phyloP scores from a whole-genome alignment of 2,888 invertebrate genomes.

The Enchytraeus crypticus region DNA sequence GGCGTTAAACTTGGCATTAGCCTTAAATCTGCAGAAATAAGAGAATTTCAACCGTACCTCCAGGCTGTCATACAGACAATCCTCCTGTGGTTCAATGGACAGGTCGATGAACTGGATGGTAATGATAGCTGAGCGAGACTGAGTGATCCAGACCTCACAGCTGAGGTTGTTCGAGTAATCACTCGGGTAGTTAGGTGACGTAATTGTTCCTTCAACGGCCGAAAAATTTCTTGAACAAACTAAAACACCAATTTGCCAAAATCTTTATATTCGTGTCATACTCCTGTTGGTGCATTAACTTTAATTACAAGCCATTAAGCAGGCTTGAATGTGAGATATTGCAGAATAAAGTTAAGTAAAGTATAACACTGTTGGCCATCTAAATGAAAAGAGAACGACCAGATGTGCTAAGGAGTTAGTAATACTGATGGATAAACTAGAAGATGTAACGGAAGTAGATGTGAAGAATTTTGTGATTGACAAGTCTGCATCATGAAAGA shows the following conservation, averaged over 20 bases:
- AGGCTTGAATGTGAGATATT: not conserved
- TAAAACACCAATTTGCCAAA: constrained; percentile 20
- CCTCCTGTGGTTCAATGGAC: constrained; percentile 7
- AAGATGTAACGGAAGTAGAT: too few species aligned
- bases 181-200: constrained; percentile 39
- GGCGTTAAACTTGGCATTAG: too few species aligned
- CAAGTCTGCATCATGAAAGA: too few species aligned
- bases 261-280: not conserved
- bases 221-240: constrained; percentile 38
- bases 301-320: not conserved
- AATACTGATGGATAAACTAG: too few species aligned
- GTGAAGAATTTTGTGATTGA: too few species aligned
- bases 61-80: constrained; percentile 13
- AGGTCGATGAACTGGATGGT: constrained; percentile 6
- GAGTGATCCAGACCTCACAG: constrained; percentile 38
- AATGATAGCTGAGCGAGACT: constrained; percentile 6
- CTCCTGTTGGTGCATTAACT: not conserved
- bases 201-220: constrained; percentile 27
- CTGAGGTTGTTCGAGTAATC: constrained; percentile 35
- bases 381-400: too few species aligned
- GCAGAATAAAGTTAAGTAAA: not conserved
- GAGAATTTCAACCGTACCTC: too few species aligned
- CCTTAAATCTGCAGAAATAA: too few species aligned
- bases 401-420: too few species aligned
- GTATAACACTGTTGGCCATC: too few species aligned